These are phyloP conservation scores for Paramormyrops hopkinsi DNA, from an alignment of 2,797 vertebrate genomes.

Conservation along the genomic window DNA sequence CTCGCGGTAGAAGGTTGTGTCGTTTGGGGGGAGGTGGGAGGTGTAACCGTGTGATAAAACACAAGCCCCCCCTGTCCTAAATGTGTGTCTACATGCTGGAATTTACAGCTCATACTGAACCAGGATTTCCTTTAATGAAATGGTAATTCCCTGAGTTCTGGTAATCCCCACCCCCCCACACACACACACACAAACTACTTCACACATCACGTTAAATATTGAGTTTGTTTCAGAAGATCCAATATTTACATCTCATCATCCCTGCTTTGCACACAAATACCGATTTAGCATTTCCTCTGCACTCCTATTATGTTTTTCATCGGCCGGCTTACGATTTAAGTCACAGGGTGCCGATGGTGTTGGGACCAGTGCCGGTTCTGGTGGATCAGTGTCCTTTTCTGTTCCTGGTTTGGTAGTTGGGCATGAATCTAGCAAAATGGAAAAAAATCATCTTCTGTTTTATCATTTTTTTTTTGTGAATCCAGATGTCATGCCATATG, in stretches of 20 bases:
- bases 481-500: neutral
- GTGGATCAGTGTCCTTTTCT: neutral
- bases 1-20: neutral
- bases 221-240: conserved; percentile 10
- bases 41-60: neutral
- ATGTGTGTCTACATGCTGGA: neutral
- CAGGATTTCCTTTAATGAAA: neutral
- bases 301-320: neutral
- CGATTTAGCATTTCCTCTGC: neutral
- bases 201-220: conserved; percentile 6
- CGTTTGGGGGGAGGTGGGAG: neutral
- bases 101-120: neutral
- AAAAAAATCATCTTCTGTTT: neutral
- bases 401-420: neutral
- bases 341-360: neutral
- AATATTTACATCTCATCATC: conserved; percentile 4
- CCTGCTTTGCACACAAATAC: neutral
- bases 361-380: neutral
- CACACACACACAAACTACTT: neutral
- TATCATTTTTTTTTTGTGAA: neutral
- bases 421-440: neutral
- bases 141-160: neutral
- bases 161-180: neutral
- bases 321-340: neutral
- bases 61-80: neutral